phyloP scores from a whole-genome alignment of 2,797 vertebrate species.

The Melanotaenia pygmaea region DNA sequence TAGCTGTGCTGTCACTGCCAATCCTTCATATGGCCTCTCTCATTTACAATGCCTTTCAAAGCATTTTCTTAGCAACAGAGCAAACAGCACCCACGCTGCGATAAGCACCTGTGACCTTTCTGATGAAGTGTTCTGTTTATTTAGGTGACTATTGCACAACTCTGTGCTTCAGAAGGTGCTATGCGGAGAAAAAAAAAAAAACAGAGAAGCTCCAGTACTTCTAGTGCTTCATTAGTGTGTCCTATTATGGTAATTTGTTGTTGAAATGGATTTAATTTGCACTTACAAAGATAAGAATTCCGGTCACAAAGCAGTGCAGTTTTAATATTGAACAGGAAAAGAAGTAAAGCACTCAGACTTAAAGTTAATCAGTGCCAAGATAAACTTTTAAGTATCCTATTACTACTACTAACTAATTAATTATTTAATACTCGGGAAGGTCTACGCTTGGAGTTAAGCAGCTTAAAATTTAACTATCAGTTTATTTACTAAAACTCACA shows the following conservation, averaged over 20 bases:
- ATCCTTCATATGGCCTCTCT: slow-evolving; percentile 54
- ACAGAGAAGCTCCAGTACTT: slow-evolving; percentile 27
- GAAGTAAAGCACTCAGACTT: slow-evolving; percentile 12
- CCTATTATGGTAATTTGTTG: slow-evolving; percentile 31
- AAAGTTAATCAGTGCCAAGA: slow-evolving; percentile 24
- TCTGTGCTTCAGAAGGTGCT: slow-evolving; percentile 30
- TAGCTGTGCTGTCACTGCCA: slow-evolving; percentile 49
- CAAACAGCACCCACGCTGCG: slow-evolving; percentile 27
- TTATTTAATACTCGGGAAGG: slow-evolving; percentile 31
- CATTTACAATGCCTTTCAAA: slow-evolving; percentile 45
- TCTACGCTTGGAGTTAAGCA: slow-evolving; percentile 25
- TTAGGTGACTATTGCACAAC: slow-evolving; percentile 57
- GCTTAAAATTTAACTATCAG: background rate
- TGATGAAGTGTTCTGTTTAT: slow-evolving; percentile 60
- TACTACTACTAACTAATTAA: slow-evolving; percentile 33
- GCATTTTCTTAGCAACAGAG: slow-evolving; percentile 41
- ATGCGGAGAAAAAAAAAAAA: slow-evolving; percentile 38
- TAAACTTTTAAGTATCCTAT: slow-evolving; percentile 7
- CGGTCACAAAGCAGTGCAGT: slow-evolving; percentile 11
- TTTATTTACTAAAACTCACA: slow-evolving; percentile 29
- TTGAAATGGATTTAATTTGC: slow-evolving; percentile 43
- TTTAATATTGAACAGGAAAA: slow-evolving; percentile 5
- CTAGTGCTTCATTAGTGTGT: slow-evolving; percentile 31
- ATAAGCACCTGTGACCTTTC: slow-evolving; percentile 74
- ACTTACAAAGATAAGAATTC: slow-evolving; percentile 36